Base-by-base conservation (phyloP, 2,888 invertebrate species). In the Thera obeliscata region DNA sequence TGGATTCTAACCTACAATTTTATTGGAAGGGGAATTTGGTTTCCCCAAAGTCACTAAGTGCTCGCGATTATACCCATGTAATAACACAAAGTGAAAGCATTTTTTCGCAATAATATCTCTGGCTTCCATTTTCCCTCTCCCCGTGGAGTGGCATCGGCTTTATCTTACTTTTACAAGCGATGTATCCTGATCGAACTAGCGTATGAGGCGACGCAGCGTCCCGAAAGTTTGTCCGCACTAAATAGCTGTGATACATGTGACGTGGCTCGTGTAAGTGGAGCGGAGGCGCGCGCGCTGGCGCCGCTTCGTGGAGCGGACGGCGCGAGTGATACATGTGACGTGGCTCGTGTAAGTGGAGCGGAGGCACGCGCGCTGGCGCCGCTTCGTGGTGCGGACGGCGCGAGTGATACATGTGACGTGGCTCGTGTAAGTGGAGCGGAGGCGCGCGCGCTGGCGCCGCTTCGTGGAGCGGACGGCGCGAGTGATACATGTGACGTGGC, bases 131-230 rank as follows among this genome's bases (percentile, higher is more conserved):
- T 43, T 5, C 7, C 38, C 43, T 2, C 43, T 46, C 43, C 43
- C 43, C 43, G 3, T 46, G 43, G 43, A 46, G 9, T 9, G 43
- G 2, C 9, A 46, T 46, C 43, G 43, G 3, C 43, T 63, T 56
- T 55, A 11, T 49, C 56, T 46, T 43, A 3, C 49, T 49, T 54
- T 12, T 49, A 55, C 9, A 43, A 55, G 54, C 58, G 48, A 61
- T 43, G 56, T 65, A 38, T 61, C 56, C 60, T 56, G 65, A 60
- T 65, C 56, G 56, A 49, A 56, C 54, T 55, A 56, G 41, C 55
- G 50, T 60, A 55, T 49, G 55, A 48, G 33, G 49, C 59, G 48
- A 41, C 48, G 33, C 9, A 2, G 12, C 38, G 49, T 56, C 54
- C 41, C 49, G 8, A 41, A 60, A 60, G 12, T 49, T 65, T 56